These are phyloP conservation scores for Noctua comes DNA, from an alignment of 2,888 invertebrate species.

Conservation along the genomic window DNA sequence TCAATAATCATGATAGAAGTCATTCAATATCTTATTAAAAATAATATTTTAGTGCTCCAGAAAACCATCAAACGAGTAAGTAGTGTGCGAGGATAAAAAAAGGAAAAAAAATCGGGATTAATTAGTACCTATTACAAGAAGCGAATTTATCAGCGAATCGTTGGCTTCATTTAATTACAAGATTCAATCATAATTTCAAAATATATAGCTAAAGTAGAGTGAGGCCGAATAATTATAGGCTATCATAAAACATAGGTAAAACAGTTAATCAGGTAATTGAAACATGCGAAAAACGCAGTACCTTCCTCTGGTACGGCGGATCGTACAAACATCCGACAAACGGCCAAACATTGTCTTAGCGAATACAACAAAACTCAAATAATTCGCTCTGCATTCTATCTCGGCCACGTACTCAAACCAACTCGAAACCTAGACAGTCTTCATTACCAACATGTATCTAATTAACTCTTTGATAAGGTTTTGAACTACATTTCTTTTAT, in stretches of 20 bases:
- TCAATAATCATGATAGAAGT: not conserved
- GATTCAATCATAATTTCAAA: conserved; percentile 46
- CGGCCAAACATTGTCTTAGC: conserved; percentile 57
- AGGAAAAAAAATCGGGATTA: not conserved
- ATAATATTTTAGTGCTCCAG: conserved; percentile 24
- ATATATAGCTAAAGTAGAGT: conserved; percentile 54
- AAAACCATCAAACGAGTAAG: conserved; percentile 33
- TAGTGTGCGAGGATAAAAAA: conserved; percentile 25
- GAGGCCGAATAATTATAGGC: conserved; percentile 64
- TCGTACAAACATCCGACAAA: conserved; percentile 84
- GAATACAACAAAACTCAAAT: conserved; percentile 56
- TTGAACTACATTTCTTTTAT: not conserved
- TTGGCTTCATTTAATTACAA: conserved; percentile 31
- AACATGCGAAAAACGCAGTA: conserved; percentile 79
- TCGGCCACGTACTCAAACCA: conserved; percentile 21
- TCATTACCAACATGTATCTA: not conserved
- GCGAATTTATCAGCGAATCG: conserved; percentile 21
- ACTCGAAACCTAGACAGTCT: not conserved
- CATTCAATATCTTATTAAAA: conserved; percentile 1
- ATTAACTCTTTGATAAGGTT: conserved; percentile 24
- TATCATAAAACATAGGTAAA: conserved; percentile 58
- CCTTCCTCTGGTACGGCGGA: conserved; percentile 76
- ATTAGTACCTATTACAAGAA: not conserved
- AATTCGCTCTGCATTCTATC: conserved; percentile 50
- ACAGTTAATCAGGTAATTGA: conserved; percentile 62